These are phyloP conservation scores for Stegana nigrithorax DNA, from an alignment of 2,888 invertebrate genomes.

Conservation along the genomic window DNA sequence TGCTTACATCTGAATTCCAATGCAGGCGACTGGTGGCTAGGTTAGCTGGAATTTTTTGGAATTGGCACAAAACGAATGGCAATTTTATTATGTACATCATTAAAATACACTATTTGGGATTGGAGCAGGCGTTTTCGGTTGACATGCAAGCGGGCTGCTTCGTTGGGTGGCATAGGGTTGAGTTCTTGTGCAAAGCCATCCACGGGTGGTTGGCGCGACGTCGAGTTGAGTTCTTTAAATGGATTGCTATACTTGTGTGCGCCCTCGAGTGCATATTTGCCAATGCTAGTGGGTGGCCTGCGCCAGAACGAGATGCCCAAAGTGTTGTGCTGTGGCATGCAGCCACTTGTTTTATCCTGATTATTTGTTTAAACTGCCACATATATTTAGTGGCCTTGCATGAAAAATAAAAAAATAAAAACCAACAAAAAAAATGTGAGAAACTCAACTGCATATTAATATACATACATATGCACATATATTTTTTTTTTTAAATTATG, in stretches of 20 bases:
- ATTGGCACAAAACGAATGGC: constrained; percentile 66
- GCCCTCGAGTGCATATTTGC: constrained; percentile 53
- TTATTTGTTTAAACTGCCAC: constrained; percentile 67
- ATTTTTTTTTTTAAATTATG: too few relatives aligned
- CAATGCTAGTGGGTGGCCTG: constrained; percentile 10
- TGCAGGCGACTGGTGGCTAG: neutral
- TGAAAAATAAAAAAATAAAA: neutral
- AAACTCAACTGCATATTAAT: neutral
- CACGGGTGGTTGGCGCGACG: constrained; percentile 18
- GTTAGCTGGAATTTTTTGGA: constrained; percentile 58
- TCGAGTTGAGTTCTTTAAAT: constrained; percentile 1
- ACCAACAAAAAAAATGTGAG: neutral
- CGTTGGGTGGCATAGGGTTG: too few relatives aligned
- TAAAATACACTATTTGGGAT: constrained; percentile 66
- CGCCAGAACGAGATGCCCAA: too few relatives aligned
- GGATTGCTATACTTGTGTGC: constrained; percentile 26
- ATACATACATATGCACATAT: neutral
- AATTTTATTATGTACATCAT: constrained; percentile 68
- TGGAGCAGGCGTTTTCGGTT: constrained; percentile 37
- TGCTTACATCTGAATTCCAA: neutral
- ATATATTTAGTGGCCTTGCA: constrained; percentile 55
- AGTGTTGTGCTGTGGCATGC: constrained; percentile 31
- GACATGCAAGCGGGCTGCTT: too few relatives aligned
- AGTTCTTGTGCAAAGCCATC: constrained; percentile 19
- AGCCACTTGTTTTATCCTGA: constrained; percentile 46